Conservation (phyloP, 2,797 vertebrate species). For the Argya squamiceps region DNA sequence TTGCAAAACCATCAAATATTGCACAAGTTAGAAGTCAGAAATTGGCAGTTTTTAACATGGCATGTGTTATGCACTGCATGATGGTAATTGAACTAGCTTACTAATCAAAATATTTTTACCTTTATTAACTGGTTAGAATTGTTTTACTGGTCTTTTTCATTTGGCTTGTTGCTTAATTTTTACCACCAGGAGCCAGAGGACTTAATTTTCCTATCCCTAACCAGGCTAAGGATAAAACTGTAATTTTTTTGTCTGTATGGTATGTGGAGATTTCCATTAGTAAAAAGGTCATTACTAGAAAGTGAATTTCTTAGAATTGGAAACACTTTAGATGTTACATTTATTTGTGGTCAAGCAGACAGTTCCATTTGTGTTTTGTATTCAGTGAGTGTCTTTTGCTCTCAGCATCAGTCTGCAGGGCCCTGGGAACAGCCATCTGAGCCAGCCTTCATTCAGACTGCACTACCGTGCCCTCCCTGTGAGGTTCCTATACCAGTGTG, state of each 20-base stretch:
- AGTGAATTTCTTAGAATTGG: neutral
- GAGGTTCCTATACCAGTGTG: conserved; percentile 79
- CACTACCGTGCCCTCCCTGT: conserved; percentile 83
- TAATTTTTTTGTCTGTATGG: neutral
- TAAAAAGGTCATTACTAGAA: neutral
- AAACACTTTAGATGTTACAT: neutral
- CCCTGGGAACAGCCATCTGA: conserved; percentile 88
- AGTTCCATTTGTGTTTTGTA: neutral
- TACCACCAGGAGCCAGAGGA: neutral
- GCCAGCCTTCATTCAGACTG: conserved; percentile 81
- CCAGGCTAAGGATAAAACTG: neutral
- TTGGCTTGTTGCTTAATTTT: neutral
- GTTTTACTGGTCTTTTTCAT: neutral
- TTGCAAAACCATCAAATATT: neutral
- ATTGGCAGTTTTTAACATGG: neutral
- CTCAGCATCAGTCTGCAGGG: conserved; percentile 81
- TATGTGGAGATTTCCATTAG: neutral
- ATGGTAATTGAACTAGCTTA: neutral
- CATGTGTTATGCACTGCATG: fast-evolving
- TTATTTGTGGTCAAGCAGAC: neutral
- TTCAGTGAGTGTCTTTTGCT: neutral
- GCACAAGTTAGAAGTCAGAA: neutral
- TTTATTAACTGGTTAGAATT: neutral
- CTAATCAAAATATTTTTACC: neutral
- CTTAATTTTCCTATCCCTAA: neutral